These are phyloP conservation scores for Chorisops tibialis DNA, from an alignment of 2,888 invertebrate genomes.

Conservation along the genomic window DNA sequence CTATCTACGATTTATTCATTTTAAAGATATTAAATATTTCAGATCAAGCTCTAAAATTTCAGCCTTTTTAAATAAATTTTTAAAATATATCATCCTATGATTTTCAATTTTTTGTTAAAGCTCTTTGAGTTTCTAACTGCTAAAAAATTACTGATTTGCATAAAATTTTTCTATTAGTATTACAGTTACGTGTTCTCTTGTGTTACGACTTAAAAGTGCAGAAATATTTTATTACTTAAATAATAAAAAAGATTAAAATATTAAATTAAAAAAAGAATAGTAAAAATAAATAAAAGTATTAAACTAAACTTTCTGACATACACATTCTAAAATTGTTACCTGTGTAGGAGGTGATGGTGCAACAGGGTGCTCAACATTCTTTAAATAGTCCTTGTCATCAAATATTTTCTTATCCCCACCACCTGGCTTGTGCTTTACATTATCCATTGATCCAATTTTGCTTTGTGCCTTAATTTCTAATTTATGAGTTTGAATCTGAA, in stretches of 20 bases:
- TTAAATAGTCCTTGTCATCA: slow-evolving; percentile 87
- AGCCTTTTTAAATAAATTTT: no score
- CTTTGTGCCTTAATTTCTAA: slow-evolving; percentile 89
- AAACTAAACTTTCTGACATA: no score
- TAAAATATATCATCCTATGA: no score
- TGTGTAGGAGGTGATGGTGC: slow-evolving; percentile 56
- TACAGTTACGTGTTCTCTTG: neutral
- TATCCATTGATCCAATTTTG: slow-evolving; percentile 88
- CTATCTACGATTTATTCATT: no score
- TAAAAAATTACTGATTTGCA: no score
- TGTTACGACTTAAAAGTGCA: neutral
- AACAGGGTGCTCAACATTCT: slow-evolving; percentile 64
- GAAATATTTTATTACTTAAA: neutral
- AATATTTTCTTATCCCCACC: slow-evolving; percentile 93
- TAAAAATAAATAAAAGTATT: neutral
- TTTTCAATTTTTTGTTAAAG: no score
- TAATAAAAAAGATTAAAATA: neutral
- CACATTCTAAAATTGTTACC: slow-evolving; percentile 46
- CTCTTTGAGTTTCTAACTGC: no score
- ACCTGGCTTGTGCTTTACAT: slow-evolving; percentile 82
- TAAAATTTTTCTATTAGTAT: no score
- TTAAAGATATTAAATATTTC: no score
- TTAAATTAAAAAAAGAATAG: neutral
- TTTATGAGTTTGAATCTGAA: slow-evolving; percentile 84
- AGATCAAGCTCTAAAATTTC: no score